Evolutionary conservation across 2,113 vertebrate genomes (phyloP), one percentile per base, ranked within the genome.

Genomic region (Archocentrus centrarchus): DNA sequence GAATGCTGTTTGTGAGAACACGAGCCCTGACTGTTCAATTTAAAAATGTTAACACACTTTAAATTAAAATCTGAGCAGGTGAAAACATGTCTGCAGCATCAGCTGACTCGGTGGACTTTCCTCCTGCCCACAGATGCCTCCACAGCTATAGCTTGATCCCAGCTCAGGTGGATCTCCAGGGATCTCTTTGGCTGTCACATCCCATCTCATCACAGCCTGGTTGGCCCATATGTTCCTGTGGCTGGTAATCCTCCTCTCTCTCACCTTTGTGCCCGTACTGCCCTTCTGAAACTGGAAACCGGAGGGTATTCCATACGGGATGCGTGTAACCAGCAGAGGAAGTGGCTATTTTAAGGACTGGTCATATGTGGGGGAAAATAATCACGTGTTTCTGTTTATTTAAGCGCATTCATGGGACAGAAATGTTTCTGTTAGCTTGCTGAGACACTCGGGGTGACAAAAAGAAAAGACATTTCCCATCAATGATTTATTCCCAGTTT

Each of bases 141-240:
- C 81, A 15, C 91, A 80, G 80, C 91, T 75, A 60, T 59, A 60
- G 32, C 75, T 58, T 86, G 91, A 95, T 92, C 90, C 58, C 18
- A 10, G 88, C 82, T 86, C 93, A 89, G 75, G 68, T 88, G 87
- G 30, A 88, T 82, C 89, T 85, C 91, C 85, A 17, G 89, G 84
- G 89, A 89, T 82, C 85, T 66, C 84, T 78, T 83, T 50, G 64
- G 80, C 90, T 81, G 93, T 95, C 93, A 83, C 86, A 86, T 90
- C 89, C 32, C 82, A 94, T 95, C 89, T 91, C 83, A 41, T 95
- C 94, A 93, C 77, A 66, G 30, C 82, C 86, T 10, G 82, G 18
- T 79, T 64, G 75, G 82, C 87, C 89, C 94, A 93, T 95, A 93
- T 94, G 94, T 59, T 91, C 81, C 89, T 82, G 77, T 59, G 84